phyloP scores from a whole-genome alignment of 2,888 invertebrate species.

The Callyntrura guangdongensis region DNA sequence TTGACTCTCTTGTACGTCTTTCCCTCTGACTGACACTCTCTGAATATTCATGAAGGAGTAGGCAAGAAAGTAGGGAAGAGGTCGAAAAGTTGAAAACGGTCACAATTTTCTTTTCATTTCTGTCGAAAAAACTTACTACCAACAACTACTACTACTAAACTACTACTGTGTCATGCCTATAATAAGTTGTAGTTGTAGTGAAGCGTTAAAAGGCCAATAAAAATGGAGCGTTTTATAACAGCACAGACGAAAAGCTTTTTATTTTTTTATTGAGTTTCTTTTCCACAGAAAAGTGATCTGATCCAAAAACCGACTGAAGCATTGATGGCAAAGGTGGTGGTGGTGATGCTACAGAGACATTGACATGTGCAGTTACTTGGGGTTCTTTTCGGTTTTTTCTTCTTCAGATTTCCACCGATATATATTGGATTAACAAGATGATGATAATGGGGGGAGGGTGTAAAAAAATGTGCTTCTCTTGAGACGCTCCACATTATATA shows the following conservation, averaged over 20 bases:
- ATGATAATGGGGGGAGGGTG: not conserved
- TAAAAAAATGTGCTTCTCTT: not conserved
- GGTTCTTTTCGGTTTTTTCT: not conserved
- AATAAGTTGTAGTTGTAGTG: slow-evolving; percentile 29
- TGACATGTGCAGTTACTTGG: slow-evolving; percentile 14
- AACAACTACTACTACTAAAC: not conserved
- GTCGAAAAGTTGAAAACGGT: slow-evolving; percentile 43
- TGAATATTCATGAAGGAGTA: slow-evolving; percentile 74
- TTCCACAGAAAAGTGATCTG: not conserved
- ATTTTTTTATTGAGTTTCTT: slow-evolving; percentile 16
- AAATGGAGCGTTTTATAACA: slow-evolving; percentile 6
- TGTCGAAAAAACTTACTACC: not conserved
- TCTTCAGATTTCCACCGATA: slow-evolving; percentile 12
- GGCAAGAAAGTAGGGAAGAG: not conserved
- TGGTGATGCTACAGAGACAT: not conserved
- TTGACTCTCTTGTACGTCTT: not conserved
- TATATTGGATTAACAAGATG: slow-evolving; percentile 65
- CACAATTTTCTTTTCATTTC: slow-evolving; percentile 10
- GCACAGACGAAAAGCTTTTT: slow-evolving; percentile 50
- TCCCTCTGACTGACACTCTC: not conserved
- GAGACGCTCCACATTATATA: not conserved
- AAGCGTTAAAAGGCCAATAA: slow-evolving; percentile 73
- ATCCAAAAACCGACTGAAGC: not conserved
- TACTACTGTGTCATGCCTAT: not conserved
- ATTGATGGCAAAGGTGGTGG: not conserved